Conservation (phyloP, 2,888 invertebrate genomes). For the Acholoe squamosa region DNA sequence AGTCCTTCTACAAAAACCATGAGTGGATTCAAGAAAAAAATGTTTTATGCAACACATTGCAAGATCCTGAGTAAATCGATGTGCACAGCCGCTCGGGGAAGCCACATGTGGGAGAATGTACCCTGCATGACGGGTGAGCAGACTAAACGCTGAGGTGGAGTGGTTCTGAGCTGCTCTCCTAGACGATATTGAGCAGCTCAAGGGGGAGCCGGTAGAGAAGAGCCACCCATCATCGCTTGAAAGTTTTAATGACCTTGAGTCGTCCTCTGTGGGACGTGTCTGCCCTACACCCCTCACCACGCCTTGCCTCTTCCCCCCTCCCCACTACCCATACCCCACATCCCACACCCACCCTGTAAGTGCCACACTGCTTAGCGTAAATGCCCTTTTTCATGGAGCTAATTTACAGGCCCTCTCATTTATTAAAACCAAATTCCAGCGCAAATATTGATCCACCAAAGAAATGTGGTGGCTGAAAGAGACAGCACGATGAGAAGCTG, state of each 20-base stretch:
- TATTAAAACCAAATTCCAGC: slow-evolving; percentile 53
- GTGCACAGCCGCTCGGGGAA: too few relatives aligned
- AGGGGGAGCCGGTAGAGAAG: neutral
- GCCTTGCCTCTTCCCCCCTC: neutral
- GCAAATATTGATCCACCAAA: slow-evolving; percentile 56
- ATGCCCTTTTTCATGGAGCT: slow-evolving; percentile 1
- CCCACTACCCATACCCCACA: neutral
- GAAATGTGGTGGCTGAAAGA: neutral
- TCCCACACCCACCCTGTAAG: neutral
- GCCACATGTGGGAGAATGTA: too few relatives aligned
- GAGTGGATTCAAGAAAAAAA: neutral
- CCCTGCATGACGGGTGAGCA: neutral
- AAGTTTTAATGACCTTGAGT: slow-evolving; percentile 17
- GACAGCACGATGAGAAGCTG: neutral
- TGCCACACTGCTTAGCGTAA: neutral
- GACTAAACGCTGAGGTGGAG: neutral
- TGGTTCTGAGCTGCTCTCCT: slow-evolving; percentile 12
- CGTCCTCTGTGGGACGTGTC: neutral
- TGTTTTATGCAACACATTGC: slow-evolving; percentile 21
- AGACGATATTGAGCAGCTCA: neutral
- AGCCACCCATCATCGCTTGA: neutral
- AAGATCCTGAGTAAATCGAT: neutral
- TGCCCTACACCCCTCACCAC: neutral
- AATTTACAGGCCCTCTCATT: slow-evolving; percentile 53
- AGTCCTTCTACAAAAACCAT: neutral